phyloP scores from a whole-genome alignment of 2,888 invertebrate species.

The Cerastis rubricosa region DNA sequence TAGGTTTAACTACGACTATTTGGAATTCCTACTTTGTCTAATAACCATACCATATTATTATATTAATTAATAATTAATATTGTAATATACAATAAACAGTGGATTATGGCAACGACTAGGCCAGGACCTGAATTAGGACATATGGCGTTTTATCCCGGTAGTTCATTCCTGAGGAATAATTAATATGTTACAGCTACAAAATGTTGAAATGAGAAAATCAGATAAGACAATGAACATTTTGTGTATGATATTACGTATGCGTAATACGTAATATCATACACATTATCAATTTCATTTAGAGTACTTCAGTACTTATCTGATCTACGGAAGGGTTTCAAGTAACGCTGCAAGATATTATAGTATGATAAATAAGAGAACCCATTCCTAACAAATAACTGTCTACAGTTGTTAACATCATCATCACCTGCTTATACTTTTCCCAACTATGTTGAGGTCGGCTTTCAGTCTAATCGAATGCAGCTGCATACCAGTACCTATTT shows the following conservation, averaged over 20 bases:
- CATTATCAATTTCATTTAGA: constrained; percentile 22
- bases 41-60: not conserved
- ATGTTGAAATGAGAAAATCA: not conserved
- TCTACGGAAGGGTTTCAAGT: constrained; percentile 29
- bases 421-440: not conserved
- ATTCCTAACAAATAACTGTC: constrained; percentile 2
- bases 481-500: not conserved
- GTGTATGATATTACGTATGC: not conserved
- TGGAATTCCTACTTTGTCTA: not conserved
- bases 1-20: not conserved
- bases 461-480: not conserved
- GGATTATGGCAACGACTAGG: not conserved
- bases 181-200: not conserved
- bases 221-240: not conserved
- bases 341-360: constrained; percentile 4
- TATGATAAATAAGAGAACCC: constrained; percentile 11
- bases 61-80: not conserved
- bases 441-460: not conserved
- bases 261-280: too few relatives aligned
- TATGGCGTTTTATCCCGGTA: not conserved
- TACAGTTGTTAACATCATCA: not conserved
- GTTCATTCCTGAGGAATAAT: not conserved
- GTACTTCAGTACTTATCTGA: constrained; percentile 30
- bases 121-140: not conserved
- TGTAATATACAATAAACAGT: not conserved